Conservation (phyloP, 1,140 invertebrate species). For the Chrysoperla carnea region DNA sequence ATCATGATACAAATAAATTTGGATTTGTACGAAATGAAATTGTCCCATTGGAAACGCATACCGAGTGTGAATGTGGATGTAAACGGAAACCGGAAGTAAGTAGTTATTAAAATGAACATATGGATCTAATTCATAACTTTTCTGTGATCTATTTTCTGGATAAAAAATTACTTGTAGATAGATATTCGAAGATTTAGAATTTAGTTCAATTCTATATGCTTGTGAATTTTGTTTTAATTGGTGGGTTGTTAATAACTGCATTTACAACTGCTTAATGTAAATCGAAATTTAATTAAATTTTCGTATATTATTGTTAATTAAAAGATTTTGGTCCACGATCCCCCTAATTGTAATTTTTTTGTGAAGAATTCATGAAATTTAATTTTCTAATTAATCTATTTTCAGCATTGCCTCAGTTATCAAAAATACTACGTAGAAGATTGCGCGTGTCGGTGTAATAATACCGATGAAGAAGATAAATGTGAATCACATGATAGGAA, state of each 20-base stretch:
- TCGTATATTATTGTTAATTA: too few relatives aligned
- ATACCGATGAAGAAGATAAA: not conserved
- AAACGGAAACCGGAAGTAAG: conserved; percentile 31
- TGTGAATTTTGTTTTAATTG: too few relatives aligned
- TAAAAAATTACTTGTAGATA: too few relatives aligned
- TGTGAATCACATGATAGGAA: not conserved
- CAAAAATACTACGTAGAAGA: not conserved
- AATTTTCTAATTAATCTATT: not conserved
- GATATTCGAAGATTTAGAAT: too few relatives aligned
- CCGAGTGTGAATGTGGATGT: conserved; percentile 39
- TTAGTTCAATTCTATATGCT: too few relatives aligned
- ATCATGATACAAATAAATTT: conserved; percentile 10
- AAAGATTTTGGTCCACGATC: too few relatives aligned
- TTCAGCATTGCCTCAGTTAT: not conserved
- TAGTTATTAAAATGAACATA: not conserved
- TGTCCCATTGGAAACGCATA: conserved; percentile 37
- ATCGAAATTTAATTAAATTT: too few relatives aligned
- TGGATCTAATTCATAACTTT: too few relatives aligned
- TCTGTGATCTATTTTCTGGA: too few relatives aligned
- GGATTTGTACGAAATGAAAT: conserved; percentile 20
- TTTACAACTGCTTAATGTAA: too few relatives aligned
- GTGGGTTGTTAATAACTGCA: too few relatives aligned
- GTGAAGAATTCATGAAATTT: not conserved
- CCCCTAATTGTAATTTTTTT: not conserved
- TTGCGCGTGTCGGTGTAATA: not conserved